These are phyloP conservation scores for Furnarius figulus DNA, from an alignment of 2,113 vertebrate species.

Conservation along the genomic window DNA sequence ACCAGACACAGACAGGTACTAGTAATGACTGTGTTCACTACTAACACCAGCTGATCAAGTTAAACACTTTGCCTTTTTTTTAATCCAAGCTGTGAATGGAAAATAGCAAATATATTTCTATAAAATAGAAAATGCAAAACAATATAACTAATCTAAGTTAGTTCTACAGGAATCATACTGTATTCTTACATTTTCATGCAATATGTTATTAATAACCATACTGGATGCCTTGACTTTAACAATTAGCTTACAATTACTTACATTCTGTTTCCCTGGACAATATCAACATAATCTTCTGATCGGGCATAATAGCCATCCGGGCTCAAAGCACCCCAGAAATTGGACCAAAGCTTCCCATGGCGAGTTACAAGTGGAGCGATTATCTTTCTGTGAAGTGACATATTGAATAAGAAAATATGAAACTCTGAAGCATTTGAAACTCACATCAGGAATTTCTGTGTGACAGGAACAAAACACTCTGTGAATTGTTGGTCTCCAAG, in stretches of 20 bases:
- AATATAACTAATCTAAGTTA: neutral
- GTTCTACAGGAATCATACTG: neutral
- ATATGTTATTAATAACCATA: neutral
- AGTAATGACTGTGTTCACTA: neutral
- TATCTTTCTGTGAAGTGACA: constrained; percentile 83
- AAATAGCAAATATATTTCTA: neutral
- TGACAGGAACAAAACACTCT: neutral
- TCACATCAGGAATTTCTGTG: neutral
- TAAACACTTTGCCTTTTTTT: neutral
- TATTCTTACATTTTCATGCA: neutral
- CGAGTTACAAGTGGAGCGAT: constrained; percentile 93
- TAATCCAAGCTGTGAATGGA: neutral
- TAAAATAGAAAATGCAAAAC: neutral
- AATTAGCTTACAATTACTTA: constrained; percentile 74
- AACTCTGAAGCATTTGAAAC: neutral
- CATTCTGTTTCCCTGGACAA: constrained; percentile 94
- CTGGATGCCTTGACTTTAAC: neutral
- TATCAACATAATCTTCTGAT: constrained; percentile 96
- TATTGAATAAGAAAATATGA: neutral
- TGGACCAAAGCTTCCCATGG: constrained; percentile 96
- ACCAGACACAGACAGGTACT: neutral
- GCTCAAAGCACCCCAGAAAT: constrained; percentile 97
- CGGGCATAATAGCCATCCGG: constrained; percentile 96
- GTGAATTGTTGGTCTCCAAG: neutral
- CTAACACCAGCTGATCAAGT: neutral